Base-by-base conservation (phyloP, 2,113 vertebrate genomes). In the Aegotheles bennettii region DNA sequence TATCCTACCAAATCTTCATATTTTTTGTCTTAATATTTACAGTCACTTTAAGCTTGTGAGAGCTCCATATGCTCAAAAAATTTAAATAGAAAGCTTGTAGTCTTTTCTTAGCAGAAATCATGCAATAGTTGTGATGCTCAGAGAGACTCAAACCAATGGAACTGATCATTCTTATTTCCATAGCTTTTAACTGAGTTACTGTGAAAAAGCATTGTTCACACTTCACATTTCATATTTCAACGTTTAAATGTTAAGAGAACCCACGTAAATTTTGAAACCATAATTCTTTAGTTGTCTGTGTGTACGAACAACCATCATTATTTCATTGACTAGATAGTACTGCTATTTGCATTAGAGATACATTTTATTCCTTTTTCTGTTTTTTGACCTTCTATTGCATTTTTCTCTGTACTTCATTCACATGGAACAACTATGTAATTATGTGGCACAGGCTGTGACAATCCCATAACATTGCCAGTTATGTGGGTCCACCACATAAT, bases 401-500 rank as follows among this genome's bases (percentile, higher is more conserved):
- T 89, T 88, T 90, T 74, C 36, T 63, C 54, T 84, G 23, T 42
- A 63, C 74, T 84, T 74, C 43, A 67, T 89, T 94, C 91, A 94
- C 84, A 73, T 67, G 69, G 54, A 95, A 84, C 68, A 78, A 47
- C 64, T 89, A 26, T 84, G 56, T 87, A 81, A 95, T 96, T 89
- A 87, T 31, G 89, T 71, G 86, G 93, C 91, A 84, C 25, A 71
- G 81, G 29, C 86, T 93, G 73, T 70, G 79, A 96, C 60, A 84
- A 92, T 87, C 68, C 71, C 54, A 33, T 61, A 93, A 87, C 67
- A 75, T 42, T 89, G 60, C 59, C 77, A 71, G 91, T 92, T 81
- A 71, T 89, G 93, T 38, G 68, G 93, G 83, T 64, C 67, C 24
- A 94, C 94, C 94, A 87, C 95, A 96, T 84, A 95, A 92, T 75